Base-by-base conservation (phyloP, 2,888 invertebrate species). In the Electrophaes corylata region DNA sequence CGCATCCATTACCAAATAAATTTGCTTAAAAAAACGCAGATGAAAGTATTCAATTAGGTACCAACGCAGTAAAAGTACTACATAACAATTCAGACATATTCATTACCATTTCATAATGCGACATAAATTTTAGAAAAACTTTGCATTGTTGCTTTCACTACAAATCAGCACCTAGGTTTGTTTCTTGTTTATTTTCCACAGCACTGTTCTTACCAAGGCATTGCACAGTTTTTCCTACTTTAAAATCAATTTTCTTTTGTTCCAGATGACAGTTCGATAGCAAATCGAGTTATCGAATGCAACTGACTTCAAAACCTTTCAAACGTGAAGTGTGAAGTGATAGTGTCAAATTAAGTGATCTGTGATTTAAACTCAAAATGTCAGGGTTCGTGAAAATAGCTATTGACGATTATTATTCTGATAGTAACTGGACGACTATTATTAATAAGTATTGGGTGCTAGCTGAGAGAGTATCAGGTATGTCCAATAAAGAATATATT, bases 391-490 rank as follows among this genome's bases (percentile, higher is more conserved):
- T 94, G 73, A 93, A 93, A 79, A 93, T 94, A 68, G 94, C 94
- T 19, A 91, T 94, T 66, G 94, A 94, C 73, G 94, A 94, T 78
- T 93, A 93, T 69, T 93, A 94, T 71, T 92, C 93, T 26, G 94
- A 94, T 63, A 92, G 87, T 72, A 94, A 94, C 73, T 94, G 94
- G 86, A 93, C 94, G 45, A 93, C 93, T 47, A 92, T 94, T 63
- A 92, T 95, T 46, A 94, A 94, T 75, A 93, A 94, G 83, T 96
- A 95, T 76, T 94, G 94, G 88, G 93, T 93, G 79, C 91, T 95
- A 66, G 93, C 95, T 37, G 95, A 95, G 79, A 93, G 94, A 82
- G 94, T 95, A 66, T 95, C 95, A 86, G 96, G 96, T 96, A 91
- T 87, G 48, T 56, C 31, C 18, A 14, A n/a, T 33, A 4, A n/a